These are phyloP conservation scores for Lasioglossum vierecki DNA, from an alignment of 2,888 invertebrate genomes.

Conservation along the genomic window DNA sequence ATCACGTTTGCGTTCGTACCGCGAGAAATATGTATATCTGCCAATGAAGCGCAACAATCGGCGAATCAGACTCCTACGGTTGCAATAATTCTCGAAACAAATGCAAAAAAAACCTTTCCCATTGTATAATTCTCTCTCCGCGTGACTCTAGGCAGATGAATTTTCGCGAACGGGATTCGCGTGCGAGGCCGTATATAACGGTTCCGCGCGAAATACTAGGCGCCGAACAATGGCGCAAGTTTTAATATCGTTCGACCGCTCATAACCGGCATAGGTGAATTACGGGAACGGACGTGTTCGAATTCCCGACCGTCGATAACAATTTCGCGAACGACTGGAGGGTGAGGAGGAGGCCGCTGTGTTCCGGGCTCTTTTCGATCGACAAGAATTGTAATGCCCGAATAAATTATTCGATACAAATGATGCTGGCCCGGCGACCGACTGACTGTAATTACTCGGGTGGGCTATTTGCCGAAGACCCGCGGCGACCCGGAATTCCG, in stretches of 20 bases:
- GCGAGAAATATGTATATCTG: not conserved
- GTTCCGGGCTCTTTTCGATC: constrained; percentile 20
- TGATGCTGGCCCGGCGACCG: constrained; percentile 7
- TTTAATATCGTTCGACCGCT: constrained; percentile 48
- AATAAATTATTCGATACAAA: constrained; percentile 48
- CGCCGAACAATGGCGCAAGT: constrained; percentile 42
- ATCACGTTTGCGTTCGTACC: too few species aligned
- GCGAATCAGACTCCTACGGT: not conserved
- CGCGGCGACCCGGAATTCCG: not conserved
- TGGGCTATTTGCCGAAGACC: not conserved
- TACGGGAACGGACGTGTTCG: constrained; percentile 28
- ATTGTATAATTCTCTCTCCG: not conserved
- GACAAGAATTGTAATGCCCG: constrained; percentile 11
- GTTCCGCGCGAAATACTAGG: not conserved
- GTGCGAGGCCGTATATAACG: constrained; percentile 15
- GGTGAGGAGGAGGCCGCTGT: not conserved
- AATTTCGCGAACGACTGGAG: constrained; percentile 39
- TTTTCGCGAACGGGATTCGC: not conserved
- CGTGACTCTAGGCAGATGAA: not conserved
- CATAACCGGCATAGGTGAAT: constrained; percentile 33
- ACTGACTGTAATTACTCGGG: constrained; percentile 17
- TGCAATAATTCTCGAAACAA: not conserved
- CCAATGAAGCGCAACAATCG: not conserved
- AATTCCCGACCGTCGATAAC: constrained; percentile 33
- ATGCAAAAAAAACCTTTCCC: not conserved